Evolutionary conservation across 2,797 vertebrate genomes (phyloP).

Genomic region (Mus minutoides): DNA sequence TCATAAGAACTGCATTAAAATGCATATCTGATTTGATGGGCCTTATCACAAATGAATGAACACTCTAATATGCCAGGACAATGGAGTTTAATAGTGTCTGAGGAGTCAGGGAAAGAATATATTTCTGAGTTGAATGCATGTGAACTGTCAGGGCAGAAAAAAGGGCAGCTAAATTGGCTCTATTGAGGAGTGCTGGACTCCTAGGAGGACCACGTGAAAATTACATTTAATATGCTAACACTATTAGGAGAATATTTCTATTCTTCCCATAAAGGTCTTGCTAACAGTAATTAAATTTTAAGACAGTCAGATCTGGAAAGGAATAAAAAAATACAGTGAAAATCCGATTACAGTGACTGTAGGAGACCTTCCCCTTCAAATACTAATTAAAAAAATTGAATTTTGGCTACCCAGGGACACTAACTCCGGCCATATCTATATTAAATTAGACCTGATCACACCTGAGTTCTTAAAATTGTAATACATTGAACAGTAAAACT

Average conservation of each 20-base stretch:
- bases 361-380: constrained; percentile 81
- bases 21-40: constrained; percentile 56
- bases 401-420: constrained; percentile 80
- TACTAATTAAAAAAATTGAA: constrained; percentile 85
- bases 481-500: constrained; percentile 63
- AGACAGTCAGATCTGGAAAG: constrained; percentile 83
- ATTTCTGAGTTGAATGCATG: constrained; percentile 75
- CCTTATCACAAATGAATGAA: constrained; percentile 71
- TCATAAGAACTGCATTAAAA: constrained; percentile 50
- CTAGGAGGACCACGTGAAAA: constrained; percentile 85
- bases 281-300: constrained; percentile 89
- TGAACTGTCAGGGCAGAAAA: constrained; percentile 79
- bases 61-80: constrained; percentile 57
- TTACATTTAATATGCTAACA: constrained; percentile 88
- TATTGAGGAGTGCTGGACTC: constrained; percentile 80
- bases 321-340: constrained; percentile 83
- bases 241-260: constrained; percentile 85
- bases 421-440: constrained; percentile 68
- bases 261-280: constrained; percentile 86
- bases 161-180: constrained; percentile 75
- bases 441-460: constrained; percentile 76
- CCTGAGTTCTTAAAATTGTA: constrained; percentile 75
- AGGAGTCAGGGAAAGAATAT: constrained; percentile 70
- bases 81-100: constrained; percentile 57
- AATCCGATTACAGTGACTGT: constrained; percentile 83